Evolutionary conservation across 2,888 invertebrate genomes (phyloP).

Genomic region (Drosophila bunnanda): DNA sequence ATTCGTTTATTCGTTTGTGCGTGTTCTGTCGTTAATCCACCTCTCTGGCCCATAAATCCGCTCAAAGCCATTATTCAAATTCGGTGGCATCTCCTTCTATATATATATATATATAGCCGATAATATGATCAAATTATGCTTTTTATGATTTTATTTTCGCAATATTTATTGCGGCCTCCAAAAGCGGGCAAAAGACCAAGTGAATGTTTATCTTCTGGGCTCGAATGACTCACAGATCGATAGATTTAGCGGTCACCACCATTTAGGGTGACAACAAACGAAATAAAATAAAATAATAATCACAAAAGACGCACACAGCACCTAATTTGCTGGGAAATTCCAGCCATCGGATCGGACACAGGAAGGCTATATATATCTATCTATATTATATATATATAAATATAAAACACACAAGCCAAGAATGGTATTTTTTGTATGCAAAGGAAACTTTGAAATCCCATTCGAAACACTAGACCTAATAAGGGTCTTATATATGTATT

Average conservation of each 20-base stretch:
- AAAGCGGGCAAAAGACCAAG: slow-evolving; percentile 1
- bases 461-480: background rate
- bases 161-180: slow-evolving; percentile 32
- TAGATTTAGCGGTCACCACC: slow-evolving; percentile 15
- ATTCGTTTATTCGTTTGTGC: slow-evolving; percentile 32
- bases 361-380: slow-evolving; percentile 4
- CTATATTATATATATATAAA: too few species aligned
- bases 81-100: slow-evolving; percentile 38
- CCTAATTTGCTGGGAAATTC: slow-evolving; percentile 19
- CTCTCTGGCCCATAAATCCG: slow-evolving; percentile 48
- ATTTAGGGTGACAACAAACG: slow-evolving; percentile 16
- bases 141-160: slow-evolving; percentile 52
- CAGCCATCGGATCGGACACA: slow-evolving; percentile 1
- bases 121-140: slow-evolving; percentile 48
- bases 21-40: slow-evolving; percentile 56
- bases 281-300: background rate
- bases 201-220: slow-evolving; percentile 16
- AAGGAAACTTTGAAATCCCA: slow-evolving; percentile 3
- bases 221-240: slow-evolving; percentile 11
- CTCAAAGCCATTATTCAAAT: slow-evolving; percentile 37
- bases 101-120: background rate
- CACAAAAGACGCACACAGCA: background rate
- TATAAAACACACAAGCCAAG: background rate
- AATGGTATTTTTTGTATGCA: slow-evolving; percentile 6
- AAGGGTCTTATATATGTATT: background rate